Evolutionary conservation across 2,888 invertebrate genomes (phyloP).

Genomic region (Polymixis lichenea): DNA sequence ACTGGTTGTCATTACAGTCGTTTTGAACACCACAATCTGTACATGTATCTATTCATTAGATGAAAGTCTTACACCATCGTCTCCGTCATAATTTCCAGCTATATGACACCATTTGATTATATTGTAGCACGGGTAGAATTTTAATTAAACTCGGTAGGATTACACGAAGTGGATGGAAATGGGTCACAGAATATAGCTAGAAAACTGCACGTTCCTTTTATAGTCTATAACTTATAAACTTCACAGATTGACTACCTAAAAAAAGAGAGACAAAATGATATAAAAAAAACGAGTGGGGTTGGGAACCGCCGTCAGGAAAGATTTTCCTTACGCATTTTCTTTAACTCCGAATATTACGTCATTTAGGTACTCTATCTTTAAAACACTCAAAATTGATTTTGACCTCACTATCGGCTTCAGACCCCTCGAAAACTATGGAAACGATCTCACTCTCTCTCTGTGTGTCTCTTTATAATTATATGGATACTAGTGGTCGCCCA

Average conservation of each 20-base stretch:
- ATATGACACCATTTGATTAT: not conserved
- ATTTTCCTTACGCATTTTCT: too few species aligned
- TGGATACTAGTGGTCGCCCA: too few species aligned
- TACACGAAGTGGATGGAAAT: not conserved
- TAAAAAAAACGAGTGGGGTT: not conserved
- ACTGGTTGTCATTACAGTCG: not conserved
- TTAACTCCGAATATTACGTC: too few species aligned
- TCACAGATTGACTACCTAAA: not conserved
- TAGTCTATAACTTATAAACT: not conserved
- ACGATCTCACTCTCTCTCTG: too few species aligned
- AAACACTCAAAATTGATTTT: too few species aligned
- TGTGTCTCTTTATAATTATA: too few species aligned
- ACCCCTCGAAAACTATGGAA: too few species aligned
- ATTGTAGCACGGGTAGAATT: not conserved
- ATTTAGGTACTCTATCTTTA: too few species aligned
- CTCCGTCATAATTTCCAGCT: not conserved
- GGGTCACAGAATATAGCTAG: not conserved
- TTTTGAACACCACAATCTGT: too few species aligned
- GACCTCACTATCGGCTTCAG: too few species aligned
- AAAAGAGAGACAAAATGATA: not conserved
- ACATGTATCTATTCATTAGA: too few species aligned
- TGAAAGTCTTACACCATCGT: not conserved
- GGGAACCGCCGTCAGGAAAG: too few species aligned
- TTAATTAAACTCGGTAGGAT: conserved; percentile 10
- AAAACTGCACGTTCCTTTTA: not conserved